Conservation (phyloP, 2,797 vertebrate species). For the Aldrovandia affinis region DNA sequence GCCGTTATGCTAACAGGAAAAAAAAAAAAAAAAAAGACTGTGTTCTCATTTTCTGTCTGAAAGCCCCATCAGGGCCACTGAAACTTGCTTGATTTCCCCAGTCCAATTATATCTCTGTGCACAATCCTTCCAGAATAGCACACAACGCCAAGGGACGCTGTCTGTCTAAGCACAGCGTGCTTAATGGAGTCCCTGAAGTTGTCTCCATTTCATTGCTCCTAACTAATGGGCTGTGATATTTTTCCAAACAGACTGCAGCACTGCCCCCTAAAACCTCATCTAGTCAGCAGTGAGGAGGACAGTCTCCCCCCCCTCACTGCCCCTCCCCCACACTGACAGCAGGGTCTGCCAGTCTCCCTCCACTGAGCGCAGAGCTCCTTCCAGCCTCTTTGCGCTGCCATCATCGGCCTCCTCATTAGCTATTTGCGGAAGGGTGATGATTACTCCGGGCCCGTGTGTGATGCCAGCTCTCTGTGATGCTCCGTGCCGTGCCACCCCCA, state of each 20-base stretch:
- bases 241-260: conserved; percentile 84
- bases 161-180: conserved; percentile 86
- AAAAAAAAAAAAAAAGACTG: conserved; percentile 73
- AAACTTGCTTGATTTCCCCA: conserved; percentile 94
- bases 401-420: conserved; percentile 69
- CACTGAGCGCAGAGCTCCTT: conserved; percentile 50
- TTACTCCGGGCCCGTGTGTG: conserved; percentile 66
- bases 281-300: conserved; percentile 66
- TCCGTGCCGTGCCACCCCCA: background rate
- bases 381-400: conserved; percentile 53
- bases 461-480: conserved; percentile 50
- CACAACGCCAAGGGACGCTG: conserved; percentile 80
- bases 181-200: conserved; percentile 95
- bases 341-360: conserved; percentile 55
- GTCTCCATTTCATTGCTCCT: conserved; percentile 89
- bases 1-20: conserved; percentile 68
- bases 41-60: conserved; percentile 74
- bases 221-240: conserved; percentile 94
- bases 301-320: conserved; percentile 33
- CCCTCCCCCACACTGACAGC: conserved; percentile 29
- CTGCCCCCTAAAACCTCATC: conserved; percentile 78
- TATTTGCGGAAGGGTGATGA: conserved; percentile 66
- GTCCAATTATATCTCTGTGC: conserved; percentile 92
- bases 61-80: conserved; percentile 82
- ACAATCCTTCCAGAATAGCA: conserved; percentile 85